Evolutionary conservation across 1,140 invertebrate species (phyloP).

Genomic region (Oncopodura yosiiana): DNA sequence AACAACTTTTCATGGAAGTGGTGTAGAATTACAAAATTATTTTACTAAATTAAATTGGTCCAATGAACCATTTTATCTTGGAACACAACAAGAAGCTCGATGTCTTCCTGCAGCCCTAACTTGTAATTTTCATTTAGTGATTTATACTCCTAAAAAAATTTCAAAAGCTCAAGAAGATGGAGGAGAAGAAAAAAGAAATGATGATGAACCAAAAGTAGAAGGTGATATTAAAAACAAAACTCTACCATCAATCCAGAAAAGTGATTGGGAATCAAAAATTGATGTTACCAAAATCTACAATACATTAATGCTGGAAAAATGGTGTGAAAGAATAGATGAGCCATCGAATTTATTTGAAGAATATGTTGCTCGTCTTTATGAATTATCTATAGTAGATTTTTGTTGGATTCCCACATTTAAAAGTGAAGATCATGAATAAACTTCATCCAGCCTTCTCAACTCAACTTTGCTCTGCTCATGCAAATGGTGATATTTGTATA

Average conservation of each 20-base stretch:
- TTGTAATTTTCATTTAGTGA: constrained; percentile 14
- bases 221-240: neutral
- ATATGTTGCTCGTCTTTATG: neutral
- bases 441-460: neutral
- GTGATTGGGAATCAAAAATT: neutral
- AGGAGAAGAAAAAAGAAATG: too few relatives aligned
- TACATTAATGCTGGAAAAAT: neutral
- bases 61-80: neutral
- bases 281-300: constrained; percentile 14
- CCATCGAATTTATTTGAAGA: neutral
- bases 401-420: constrained; percentile 3
- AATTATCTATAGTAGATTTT: constrained; percentile 15
- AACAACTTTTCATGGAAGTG: constrained; percentile 2
- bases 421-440: neutral
- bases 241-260: too few relatives aligned
- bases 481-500: constrained; percentile 12
- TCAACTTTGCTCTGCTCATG: constrained; percentile 7
- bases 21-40: constrained; percentile 15
- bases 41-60: constrained; percentile 21
- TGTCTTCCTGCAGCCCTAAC: constrained; percentile 13
- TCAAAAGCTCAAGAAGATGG: neutral
- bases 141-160: constrained; percentile 8
- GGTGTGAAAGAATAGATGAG: neutral
- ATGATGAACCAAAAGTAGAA: neutral
- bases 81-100: neutral